Evolutionary conservation across 2,797 vertebrate genomes (phyloP), one percentile per base, ranked within the genome.

Genomic region (Sebastes elongatus): DNA sequence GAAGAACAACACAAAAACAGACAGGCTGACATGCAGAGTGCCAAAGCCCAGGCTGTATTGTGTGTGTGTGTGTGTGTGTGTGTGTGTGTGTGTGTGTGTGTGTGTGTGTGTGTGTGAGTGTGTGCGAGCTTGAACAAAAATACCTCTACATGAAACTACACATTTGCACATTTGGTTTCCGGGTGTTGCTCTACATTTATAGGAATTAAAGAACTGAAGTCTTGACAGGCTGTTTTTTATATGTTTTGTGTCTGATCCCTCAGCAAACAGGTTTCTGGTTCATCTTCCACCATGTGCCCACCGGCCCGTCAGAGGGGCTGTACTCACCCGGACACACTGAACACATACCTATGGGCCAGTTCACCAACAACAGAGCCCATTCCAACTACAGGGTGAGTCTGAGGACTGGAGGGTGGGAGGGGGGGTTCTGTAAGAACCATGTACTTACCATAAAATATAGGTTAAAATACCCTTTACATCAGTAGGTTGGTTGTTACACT

Each of bases 251-350:
- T 89, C 28, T 81, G n/a, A 61, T 67, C 23, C 80, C 49, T 10
- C 94, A 99, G 98, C 98, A 99, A 93, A 98, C 98, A 0, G 98
- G 98, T 10, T 99, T 98, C 92, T 99, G 98, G 98, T 99, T 98
- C 85, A 95, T 99, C 75, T 97, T 99, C 90, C 98, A 99, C 92
- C 97, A 99, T 0, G 96, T 98, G 32, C 97, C 98, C 0, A 99
- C 98, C 0, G 98, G 98, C 27, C 97, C 97, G 25, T 99, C 98
- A 0, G 96, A 95, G 2, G 98, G 98, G 6, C 95, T 97, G 92
- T 99, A 99, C 65, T 95, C 97, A 20, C 97, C 98, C 0, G 98
- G 98, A 80, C 96, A 94, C 79, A 97, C 97, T 0, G 98, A 99
- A 80, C 98, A 97, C 93, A 94, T 96, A 60, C 98, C 98, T 0